A percentile compares a stretch with the other conserved stretches of the same genome.
Conservation (phyloP, 92 coral and sea anemone species). For the Palythoa grandiflora region DNA sequence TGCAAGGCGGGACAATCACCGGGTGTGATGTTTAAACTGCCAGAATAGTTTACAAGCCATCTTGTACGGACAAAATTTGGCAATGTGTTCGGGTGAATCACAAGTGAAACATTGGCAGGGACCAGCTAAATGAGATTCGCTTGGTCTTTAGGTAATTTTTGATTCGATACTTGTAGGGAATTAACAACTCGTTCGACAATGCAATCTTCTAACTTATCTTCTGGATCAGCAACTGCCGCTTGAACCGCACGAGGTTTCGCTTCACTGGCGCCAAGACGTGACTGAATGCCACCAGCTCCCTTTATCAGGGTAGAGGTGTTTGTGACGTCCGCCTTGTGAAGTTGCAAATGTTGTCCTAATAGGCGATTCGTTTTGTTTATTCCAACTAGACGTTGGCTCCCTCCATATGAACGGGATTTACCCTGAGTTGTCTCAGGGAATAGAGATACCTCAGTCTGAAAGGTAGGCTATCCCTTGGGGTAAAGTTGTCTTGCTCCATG, state of each 20-base stretch:
- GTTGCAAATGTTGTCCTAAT: constrained; percentile 40
- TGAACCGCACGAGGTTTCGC: constrained; percentile 2
- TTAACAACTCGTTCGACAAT: background rate
- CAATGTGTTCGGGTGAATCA: constrained; percentile 20
- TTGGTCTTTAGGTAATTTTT: background rate
- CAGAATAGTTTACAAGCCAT: constrained; percentile 51
- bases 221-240: background rate
- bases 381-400: background rate
- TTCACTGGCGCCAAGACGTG: too few species aligned
- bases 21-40: constrained; percentile 41
- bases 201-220: constrained; percentile 39
- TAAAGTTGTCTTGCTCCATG: too few species aligned
- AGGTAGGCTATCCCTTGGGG: too few species aligned
- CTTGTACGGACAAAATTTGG: constrained; percentile 43
- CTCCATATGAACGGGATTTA: too few species aligned
- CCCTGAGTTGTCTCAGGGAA: too few species aligned
- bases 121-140: background rate
- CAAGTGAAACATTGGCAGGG: constrained; percentile 12
- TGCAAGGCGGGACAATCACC: constrained; percentile 43
- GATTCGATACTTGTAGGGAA: constrained; percentile 3
- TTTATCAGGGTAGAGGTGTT: too few species aligned
- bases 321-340: too few species aligned
- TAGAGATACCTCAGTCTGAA: too few species aligned
- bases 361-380: background rate
- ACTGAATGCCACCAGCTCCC: too few species aligned